Evolutionary conservation across 2,113 vertebrate species (phyloP).

Genomic region (Castor canadensis): DNA sequence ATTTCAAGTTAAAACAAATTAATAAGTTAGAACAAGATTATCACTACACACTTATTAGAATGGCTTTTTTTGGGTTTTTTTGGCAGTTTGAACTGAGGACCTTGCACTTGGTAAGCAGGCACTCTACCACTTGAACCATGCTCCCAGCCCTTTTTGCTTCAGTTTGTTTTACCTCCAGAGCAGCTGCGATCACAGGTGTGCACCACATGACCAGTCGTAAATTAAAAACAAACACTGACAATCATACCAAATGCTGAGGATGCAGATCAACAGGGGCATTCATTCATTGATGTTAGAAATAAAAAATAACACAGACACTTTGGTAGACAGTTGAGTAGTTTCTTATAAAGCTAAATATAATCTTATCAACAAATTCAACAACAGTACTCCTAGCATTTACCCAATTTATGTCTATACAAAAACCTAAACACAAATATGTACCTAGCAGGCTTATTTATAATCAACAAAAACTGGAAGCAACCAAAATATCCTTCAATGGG

Average conservation of each 20-base stretch:
- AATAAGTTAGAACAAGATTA: neutral
- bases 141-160: too few species aligned
- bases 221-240: neutral
- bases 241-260: neutral
- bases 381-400: neutral
- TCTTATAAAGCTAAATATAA: neutral
- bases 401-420: neutral
- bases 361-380: neutral
- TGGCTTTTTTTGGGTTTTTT: too few species aligned
- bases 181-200: too few species aligned
- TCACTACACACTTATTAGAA: neutral
- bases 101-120: too few species aligned
- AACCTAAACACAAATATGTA: neutral
- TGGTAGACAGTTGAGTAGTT: neutral
- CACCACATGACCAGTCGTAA: too few species aligned
- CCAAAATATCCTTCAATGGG: neutral
- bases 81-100: too few species aligned
- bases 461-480: neutral
- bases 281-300: neutral
- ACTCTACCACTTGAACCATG: too few species aligned
- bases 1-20: constrained; percentile 14
- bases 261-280: neutral
- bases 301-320: neutral
- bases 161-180: too few species aligned
- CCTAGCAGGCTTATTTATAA: neutral